Evolutionary conservation across 2,888 invertebrate species (phyloP).

Genomic region (Rhynchonema sp.): DNA sequence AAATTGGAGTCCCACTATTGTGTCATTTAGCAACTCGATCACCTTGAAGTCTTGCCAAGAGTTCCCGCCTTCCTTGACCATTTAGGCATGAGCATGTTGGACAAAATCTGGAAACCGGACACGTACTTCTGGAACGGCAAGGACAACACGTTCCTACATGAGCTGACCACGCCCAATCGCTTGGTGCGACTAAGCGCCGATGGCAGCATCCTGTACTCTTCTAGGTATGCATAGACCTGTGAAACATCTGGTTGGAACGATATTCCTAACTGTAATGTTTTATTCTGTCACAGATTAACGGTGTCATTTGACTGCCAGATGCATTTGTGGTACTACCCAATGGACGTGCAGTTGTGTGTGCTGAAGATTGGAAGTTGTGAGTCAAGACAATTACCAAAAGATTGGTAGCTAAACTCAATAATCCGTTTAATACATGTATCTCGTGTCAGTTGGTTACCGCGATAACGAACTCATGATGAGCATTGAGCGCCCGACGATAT

Average conservation of each 20-base stretch:
- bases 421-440: too few species aligned
- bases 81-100: slow-evolving; percentile 60
- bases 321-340: slow-evolving; percentile 71
- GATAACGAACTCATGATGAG: slow-evolving; percentile 8
- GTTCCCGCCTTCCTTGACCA: too few species aligned
- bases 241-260: too few species aligned
- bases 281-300: slow-evolving; percentile 69
- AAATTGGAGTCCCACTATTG: too few species aligned
- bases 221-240: slow-evolving; percentile 45
- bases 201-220: slow-evolving; percentile 73
- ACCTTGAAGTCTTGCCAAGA: too few species aligned
- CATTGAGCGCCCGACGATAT: not conserved
- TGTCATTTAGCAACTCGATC: too few species aligned
- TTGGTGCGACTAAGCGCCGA: slow-evolving; percentile 64
- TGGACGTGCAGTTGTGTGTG: slow-evolving; percentile 71
- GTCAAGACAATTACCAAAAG: too few species aligned
- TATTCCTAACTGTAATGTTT: too few species aligned
- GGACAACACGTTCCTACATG: slow-evolving; percentile 77
- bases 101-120: slow-evolving; percentile 83
- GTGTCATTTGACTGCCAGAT: slow-evolving; percentile 84
- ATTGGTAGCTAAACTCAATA: too few species aligned
- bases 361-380: slow-evolving; percentile 73
- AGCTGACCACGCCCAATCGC: slow-evolving; percentile 82
- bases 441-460: slow-evolving; percentile 20
- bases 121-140: slow-evolving; percentile 75